These are phyloP conservation scores for Meriones unguiculatus DNA, from an alignment of 2,113 vertebrate genomes.

Conservation along the genomic window DNA sequence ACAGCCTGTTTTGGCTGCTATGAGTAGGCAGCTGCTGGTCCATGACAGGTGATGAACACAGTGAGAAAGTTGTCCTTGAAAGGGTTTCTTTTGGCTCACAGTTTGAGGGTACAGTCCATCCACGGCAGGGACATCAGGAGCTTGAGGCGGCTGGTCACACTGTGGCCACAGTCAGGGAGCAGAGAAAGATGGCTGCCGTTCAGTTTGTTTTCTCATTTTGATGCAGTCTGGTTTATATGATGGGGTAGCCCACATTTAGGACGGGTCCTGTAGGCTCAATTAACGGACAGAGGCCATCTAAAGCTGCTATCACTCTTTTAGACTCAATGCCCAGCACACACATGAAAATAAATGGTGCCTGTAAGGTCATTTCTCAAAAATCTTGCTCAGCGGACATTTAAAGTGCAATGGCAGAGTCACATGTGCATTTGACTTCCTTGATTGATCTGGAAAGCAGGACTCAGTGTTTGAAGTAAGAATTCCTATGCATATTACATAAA, in stretches of 20 bases:
- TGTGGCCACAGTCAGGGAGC: neutral
- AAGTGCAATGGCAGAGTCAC: neutral
- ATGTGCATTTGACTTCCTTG: neutral
- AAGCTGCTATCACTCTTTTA: neutral
- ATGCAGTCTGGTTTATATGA: neutral
- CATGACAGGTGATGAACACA: neutral
- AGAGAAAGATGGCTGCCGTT: neutral
- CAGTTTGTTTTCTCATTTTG: neutral
- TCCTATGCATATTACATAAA: constrained; percentile 16
- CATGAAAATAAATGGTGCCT: neutral
- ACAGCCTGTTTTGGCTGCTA: neutral
- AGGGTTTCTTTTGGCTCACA: neutral
- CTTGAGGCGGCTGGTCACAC: neutral
- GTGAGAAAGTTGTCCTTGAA: neutral
- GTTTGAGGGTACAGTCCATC: neutral
- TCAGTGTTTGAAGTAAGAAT: neutral
- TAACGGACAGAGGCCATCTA: neutral
- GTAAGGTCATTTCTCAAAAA: neutral
- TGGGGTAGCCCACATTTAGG: neutral
- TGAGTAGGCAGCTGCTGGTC: neutral
- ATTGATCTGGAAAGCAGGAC: constrained; percentile 31
- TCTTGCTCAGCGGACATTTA: neutral
- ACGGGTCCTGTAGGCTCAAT: neutral
- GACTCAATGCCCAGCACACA: too few species aligned
- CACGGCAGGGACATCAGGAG: neutral